Conservation (phyloP, 2,888 invertebrate genomes). For the Diplolepis rosae region DNA sequence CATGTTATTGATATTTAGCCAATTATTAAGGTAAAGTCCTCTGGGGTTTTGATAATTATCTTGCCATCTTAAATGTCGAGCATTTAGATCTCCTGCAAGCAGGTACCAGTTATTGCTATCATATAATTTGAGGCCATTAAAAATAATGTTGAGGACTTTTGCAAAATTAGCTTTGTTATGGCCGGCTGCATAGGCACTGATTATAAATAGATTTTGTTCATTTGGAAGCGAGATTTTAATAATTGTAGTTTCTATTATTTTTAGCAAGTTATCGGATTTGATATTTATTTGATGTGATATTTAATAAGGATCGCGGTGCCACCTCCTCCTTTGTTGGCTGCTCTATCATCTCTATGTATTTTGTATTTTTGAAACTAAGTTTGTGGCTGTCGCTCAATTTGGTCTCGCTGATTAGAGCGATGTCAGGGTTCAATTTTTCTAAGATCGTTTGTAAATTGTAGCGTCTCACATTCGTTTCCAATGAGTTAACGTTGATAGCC, state of each 20-base stretch:
- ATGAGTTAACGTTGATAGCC: slow-evolving; percentile 33
- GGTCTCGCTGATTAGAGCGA: slow-evolving; percentile 38
- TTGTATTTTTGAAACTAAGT: slow-evolving; percentile 31
- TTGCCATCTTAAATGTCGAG: too few relatives aligned
- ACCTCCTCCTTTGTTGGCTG: slow-evolving; percentile 33
- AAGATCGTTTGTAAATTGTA: not conserved
- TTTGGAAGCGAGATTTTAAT: too few relatives aligned
- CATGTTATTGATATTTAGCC: too few relatives aligned
- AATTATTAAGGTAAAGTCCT: too few relatives aligned
- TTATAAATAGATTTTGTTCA: too few relatives aligned
- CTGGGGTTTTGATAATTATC: not conserved
- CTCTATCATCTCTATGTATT: slow-evolving; percentile 34
- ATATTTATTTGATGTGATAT: slow-evolving; percentile 23
- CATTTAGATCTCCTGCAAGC: too few relatives aligned
- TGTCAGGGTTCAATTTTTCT: slow-evolving; percentile 30
- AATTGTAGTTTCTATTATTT: too few relatives aligned
- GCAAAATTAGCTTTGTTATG: too few relatives aligned
- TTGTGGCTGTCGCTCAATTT: slow-evolving; percentile 37
- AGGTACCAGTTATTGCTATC: too few relatives aligned
- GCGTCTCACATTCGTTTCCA: slow-evolving; percentile 6
- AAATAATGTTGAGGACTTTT: too few relatives aligned
- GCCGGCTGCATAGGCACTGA: too few relatives aligned
- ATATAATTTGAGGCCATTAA: too few relatives aligned
- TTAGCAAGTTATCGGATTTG: not conserved
- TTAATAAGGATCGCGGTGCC: slow-evolving; percentile 36